Base-by-base conservation (phyloP, 2,888 invertebrate genomes). In the Tiliacea aurago region DNA sequence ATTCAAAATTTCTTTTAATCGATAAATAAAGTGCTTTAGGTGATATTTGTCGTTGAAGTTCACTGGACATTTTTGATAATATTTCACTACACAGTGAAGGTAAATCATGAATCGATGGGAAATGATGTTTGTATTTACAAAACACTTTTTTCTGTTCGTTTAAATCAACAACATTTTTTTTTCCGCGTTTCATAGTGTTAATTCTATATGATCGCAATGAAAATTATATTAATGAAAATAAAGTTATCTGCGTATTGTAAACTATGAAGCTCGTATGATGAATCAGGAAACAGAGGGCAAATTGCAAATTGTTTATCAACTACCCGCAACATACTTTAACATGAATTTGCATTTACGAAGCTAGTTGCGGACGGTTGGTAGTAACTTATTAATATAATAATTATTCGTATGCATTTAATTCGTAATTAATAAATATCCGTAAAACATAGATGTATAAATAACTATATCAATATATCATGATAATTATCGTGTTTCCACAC, bases 51-150 rank as follows among this genome's bases (percentile, higher is more conserved):
- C 4, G 10, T 47, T 63, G 1, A 33, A 63, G 20, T 47, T 63
- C 47, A 63, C 47, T 62, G 18, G 23, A 62, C n/a, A 62, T 62
- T 62, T 62, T 62, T 59, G 59, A 37, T 41, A 59, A 59, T 63
- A 63, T 47, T 63, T 49, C 63, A 63, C 63, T 63, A 33, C 63
- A 63, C 33, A 47, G 63, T 63, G 63, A 63, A 63, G 63, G 63
- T 63, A 63, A 49, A 37, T 63, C 49, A 20, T 49, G 4, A 63
- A 63, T 63, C n/a, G 63, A 49, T 63, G 63, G 63, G 33, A 63
- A 63, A 63, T 63, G 49, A 20, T 49, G 63, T 63, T 63, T 63
- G 49, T 63, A 63, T 49, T 63, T 63, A 49, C 63, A 63, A 63
- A 63, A 33, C 33, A 63, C 49, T 49, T 63, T 63, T 63, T 63